Evolutionary conservation across 2,113 vertebrate genomes (phyloP).

Genomic region (Thunnus thynnus): DNA sequence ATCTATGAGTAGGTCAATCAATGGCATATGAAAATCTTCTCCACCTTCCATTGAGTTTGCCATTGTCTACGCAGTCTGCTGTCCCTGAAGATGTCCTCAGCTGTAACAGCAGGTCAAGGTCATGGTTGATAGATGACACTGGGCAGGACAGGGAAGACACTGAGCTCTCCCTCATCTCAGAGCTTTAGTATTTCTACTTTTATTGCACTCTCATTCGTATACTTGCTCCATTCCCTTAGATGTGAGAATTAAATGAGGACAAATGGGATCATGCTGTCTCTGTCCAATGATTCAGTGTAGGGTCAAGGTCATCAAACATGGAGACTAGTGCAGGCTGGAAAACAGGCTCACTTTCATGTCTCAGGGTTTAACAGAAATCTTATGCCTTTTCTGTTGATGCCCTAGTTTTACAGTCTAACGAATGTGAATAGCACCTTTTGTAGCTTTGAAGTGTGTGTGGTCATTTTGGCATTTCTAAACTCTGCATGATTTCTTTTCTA

Average conservation of each 20-base stretch:
- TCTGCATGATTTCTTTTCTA: background rate
- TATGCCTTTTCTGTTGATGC: conserved; percentile 13
- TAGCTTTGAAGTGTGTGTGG: conserved; percentile 18
- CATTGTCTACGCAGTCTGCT: conserved; percentile 11
- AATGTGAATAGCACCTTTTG: conserved; percentile 11
- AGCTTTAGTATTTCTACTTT: conserved; percentile 15
- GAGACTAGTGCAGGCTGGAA: conserved; percentile 10
- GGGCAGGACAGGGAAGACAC: conserved; percentile 12
- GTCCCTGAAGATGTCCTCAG: conserved; percentile 46
- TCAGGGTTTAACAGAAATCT: conserved; percentile 10
- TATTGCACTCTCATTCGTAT: conserved; percentile 24
- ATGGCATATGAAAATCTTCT: conserved; percentile 58
- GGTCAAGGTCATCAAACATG: conserved; percentile 25
- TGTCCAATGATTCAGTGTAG: conserved; percentile 19
- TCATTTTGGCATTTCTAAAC: conserved; percentile 21
- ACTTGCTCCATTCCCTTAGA: conserved; percentile 11
- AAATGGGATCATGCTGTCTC: conserved; percentile 7
- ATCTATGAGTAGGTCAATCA: conserved; percentile 63
- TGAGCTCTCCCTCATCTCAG: conserved; percentile 36
- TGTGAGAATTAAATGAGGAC: conserved; percentile 34
- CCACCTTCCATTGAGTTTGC: conserved; percentile 13
- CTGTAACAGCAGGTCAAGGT: conserved; percentile 59
- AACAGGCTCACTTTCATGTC: background rate
- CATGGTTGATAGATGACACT: conserved; percentile 49
- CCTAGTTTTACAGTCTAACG: conserved; percentile 8